Evolutionary conservation across 92 coral and sea anemone genomes (phyloP).

Genomic region (Actinostola sp.): DNA sequence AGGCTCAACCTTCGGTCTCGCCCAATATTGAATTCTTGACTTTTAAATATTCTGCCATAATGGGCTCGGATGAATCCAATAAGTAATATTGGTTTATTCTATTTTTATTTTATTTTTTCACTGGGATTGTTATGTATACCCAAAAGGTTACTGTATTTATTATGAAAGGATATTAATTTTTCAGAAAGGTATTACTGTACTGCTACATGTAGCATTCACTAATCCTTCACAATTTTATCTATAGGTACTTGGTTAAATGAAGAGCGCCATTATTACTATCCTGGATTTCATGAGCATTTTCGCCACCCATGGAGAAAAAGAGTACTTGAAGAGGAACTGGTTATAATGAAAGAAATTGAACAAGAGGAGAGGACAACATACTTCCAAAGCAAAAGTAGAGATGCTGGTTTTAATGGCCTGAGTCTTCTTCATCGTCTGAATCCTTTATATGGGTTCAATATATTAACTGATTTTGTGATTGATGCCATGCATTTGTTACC

Average conservation of each 20-base stretch:
- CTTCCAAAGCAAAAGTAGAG: conserved; percentile 52
- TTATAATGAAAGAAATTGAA: conserved; percentile 57
- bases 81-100: too few species aligned
- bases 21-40: too few species aligned
- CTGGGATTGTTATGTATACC: too few species aligned
- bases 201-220: neutral
- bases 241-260: conserved; percentile 58
- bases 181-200: too few species aligned
- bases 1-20: too few species aligned
- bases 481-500: conserved; percentile 73
- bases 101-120: too few species aligned
- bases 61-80: too few species aligned
- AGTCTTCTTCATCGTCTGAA: conserved; percentile 56
- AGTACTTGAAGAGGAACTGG: conserved; percentile 51
- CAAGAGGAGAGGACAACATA: conserved; percentile 66
- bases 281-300: conserved; percentile 62
- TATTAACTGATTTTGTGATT: conserved; percentile 61
- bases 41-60: too few species aligned
- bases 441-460: conserved; percentile 55
- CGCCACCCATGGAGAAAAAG: conserved; percentile 55
- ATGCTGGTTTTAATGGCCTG: conserved; percentile 64
- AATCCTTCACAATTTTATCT: conserved; percentile 5
- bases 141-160: too few species aligned
- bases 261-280: conserved; percentile 67
- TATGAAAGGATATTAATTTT: too few species aligned